Evolutionary conservation across 2,113 vertebrate genomes (phyloP), one percentile per base, ranked within the genome.

Genomic region (Mustela nigripes): DNA sequence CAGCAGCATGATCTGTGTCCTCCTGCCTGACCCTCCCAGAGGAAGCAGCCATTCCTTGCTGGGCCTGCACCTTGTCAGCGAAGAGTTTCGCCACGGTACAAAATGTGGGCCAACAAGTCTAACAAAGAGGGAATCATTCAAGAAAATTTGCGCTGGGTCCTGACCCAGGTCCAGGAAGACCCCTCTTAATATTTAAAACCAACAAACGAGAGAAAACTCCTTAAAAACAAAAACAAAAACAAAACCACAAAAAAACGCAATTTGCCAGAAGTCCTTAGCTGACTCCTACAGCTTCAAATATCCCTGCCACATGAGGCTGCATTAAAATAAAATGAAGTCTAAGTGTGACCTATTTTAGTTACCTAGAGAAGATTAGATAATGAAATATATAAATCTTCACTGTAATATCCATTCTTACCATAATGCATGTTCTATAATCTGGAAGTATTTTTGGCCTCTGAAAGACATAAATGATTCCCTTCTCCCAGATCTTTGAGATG

Each of bases 331-430:
- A 50, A 97, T 96, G 78, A 91, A 85, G 82, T 92, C 94, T 86
- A 94, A 97, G 94, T 58, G 71, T 97, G 92, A 87, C 89, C 96
- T 93, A 94, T 92, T 97, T 97, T 82, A 63, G 84, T 58, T 88
- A 95, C 71, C 82, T 92, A 95, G 53, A 85, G 42, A 97, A 86
- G 86, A 94, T 84, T 56, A 96, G 74, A 85, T 93, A 96, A 93
- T 89, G 65, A 97, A 97, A 83, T 80, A 69, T 42, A 94, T 91
- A 97, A 91, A 89, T 97, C 91, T 92, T 94, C 63, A 67, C 31
- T 39, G 39, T 42, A 92, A 87, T 56, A 74, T 33, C 36, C 87
- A 76, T 83, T 97, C 78, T 94, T 90, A 86, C 62, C 91, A 91
- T 90, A 65, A 94, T 19, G 63, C 33, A 36, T 80, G 87, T 81